Evolutionary conservation across 1,140 invertebrate species (phyloP).

Genomic region (Platorchestia sp.): DNA sequence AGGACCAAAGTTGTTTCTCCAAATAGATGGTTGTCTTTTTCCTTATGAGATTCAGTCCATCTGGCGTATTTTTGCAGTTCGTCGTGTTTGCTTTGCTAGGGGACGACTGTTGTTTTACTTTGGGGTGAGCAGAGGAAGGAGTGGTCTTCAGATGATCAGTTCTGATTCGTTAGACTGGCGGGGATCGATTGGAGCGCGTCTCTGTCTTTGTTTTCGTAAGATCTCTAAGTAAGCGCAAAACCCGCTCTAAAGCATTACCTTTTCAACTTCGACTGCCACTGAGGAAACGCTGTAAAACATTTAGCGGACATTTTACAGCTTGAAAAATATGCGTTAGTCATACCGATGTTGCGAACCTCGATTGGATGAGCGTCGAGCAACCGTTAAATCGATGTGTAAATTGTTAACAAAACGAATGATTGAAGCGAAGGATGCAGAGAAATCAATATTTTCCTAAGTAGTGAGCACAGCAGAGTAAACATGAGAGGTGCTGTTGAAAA

Average conservation of each 20-base stretch:
- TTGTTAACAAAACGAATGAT: neutral
- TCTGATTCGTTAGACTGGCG: constrained; percentile 49
- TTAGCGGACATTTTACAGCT: neutral
- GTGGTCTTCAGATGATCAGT: constrained; percentile 47
- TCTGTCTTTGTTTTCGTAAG: constrained; percentile 23
- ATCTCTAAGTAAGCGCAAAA: constrained; percentile 35
- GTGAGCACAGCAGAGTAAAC: neutral
- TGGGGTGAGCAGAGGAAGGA: constrained; percentile 52
- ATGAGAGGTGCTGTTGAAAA: neutral
- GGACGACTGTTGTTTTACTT: constrained; percentile 55
- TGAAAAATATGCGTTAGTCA: neutral
- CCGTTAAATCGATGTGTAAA: neutral
- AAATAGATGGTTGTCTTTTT: constrained; percentile 55
- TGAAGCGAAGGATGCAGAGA: neutral
- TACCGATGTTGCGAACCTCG: neutral
- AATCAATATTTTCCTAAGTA: neutral
- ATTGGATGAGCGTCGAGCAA: neutral
- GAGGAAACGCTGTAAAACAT: constrained; percentile 11
- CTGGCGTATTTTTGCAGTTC: constrained; percentile 50
- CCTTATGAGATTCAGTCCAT: constrained; percentile 55
- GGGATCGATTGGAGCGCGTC: constrained; percentile 41
- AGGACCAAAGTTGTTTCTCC: constrained; percentile 52
- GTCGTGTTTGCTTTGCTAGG: constrained; percentile 40
- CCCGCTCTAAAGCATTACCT: neutral
- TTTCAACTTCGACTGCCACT: constrained; percentile 4